phyloP scores from a whole-genome alignment of 2,113 vertebrate genomes.

The Petroica traversi region DNA sequence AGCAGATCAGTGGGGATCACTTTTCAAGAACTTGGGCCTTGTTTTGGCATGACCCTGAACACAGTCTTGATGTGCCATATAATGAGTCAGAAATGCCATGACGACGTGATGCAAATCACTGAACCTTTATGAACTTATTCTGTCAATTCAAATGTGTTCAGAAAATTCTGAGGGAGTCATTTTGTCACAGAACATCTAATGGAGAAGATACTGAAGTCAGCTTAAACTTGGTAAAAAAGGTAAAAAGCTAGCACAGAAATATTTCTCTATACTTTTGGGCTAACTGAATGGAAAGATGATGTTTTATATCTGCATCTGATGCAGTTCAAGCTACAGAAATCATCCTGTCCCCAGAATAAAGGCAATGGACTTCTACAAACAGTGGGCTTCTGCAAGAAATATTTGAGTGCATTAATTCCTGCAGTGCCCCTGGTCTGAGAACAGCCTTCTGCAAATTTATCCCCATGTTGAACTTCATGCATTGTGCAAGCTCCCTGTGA shows the following conservation, averaged over 20 bases:
- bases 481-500: neutral
- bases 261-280: neutral
- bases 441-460: neutral
- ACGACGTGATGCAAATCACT: neutral
- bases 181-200: neutral
- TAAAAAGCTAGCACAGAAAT: neutral
- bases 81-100: neutral
- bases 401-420: neutral
- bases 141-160: neutral
- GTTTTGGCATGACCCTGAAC: neutral
- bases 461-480: neutral
- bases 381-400: neutral
- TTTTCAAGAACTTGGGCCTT: neutral
- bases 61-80: neutral
- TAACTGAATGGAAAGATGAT: neutral
- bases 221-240: neutral
- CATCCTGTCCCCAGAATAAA: accelerated
- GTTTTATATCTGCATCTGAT: neutral
- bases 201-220: neutral
- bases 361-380: neutral
- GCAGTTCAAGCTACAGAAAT: neutral
- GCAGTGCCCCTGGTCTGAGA: neutral
- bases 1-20: neutral
- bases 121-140: neutral
- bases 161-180: neutral